Conservation (phyloP, 1,140 invertebrate genomes). For the Heterodera schachtii region DNA sequence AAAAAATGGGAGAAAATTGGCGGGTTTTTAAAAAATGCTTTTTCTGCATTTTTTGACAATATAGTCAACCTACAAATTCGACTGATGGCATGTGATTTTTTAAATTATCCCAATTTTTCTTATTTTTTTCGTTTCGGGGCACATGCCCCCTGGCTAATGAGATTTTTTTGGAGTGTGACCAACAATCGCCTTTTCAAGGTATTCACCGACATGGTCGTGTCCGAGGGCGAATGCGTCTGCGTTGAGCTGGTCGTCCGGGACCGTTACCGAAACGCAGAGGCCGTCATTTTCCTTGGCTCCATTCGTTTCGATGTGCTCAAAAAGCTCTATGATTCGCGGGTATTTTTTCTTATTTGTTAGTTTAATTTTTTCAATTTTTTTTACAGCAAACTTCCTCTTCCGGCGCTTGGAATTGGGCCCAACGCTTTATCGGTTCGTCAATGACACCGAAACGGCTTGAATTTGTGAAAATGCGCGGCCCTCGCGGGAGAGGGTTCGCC, state of each 20-base stretch:
- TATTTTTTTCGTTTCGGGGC: too few species aligned
- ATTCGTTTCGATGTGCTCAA: slow-evolving; percentile 95
- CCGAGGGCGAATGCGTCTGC: slow-evolving; percentile 97
- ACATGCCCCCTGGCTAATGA: too few species aligned
- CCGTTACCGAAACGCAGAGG: slow-evolving; percentile 75
- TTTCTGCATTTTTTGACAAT: too few species aligned
- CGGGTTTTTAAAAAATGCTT: too few species aligned
- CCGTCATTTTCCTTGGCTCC: slow-evolving; percentile 92
- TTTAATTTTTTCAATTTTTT: slow-evolving; percentile 4
- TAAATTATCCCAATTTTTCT: too few species aligned
- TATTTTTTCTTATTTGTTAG: slow-evolving; percentile 69
- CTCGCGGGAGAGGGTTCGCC: slow-evolving; percentile 90
- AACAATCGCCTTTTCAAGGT: slow-evolving; percentile 69
- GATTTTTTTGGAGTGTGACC: slow-evolving; percentile 6
- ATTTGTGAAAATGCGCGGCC: slow-evolving; percentile 96
- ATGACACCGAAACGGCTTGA: slow-evolving; percentile 76
- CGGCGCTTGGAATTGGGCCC: slow-evolving; percentile 92
- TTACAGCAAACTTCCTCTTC: slow-evolving; percentile 74
- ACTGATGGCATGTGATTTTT: too few species aligned
- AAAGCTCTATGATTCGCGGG: slow-evolving; percentile 91
- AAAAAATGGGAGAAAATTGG: too few species aligned
- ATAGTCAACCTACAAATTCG: too few species aligned
- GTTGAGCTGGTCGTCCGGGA: slow-evolving; percentile 92
- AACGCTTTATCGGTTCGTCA: slow-evolving; percentile 83
- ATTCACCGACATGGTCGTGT: slow-evolving; percentile 87